These are phyloP conservation scores for Xestia xanthographa DNA, from an alignment of 2,888 invertebrate genomes.

Conservation along the genomic window DNA sequence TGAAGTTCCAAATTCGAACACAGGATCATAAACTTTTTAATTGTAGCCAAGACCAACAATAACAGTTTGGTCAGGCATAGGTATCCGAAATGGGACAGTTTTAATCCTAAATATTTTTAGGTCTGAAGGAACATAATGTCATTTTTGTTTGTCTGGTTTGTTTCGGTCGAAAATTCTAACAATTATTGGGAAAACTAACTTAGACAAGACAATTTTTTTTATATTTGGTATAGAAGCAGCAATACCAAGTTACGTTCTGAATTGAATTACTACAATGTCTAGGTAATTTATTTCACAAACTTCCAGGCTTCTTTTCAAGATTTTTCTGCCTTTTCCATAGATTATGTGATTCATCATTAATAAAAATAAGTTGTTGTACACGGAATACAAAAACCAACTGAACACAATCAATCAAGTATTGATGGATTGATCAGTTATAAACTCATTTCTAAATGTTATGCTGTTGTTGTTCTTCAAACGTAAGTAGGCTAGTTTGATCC, in stretches of 20 bases:
- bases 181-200: not conserved
- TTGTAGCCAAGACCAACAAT: not conserved
- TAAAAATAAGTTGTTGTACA: conserved; percentile 25
- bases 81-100: not conserved
- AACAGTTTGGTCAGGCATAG: not conserved
- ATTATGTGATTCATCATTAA: conserved; percentile 38
- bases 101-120: not conserved
- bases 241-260: not conserved
- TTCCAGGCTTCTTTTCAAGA: not conserved
- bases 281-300: not conserved
- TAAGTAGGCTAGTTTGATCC: conserved; percentile 9
- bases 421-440: conserved; percentile 71
- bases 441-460: conserved; percentile 53
- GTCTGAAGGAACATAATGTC: not conserved
- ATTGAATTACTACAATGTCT: not conserved
- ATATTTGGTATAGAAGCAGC: not conserved
- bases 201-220: not conserved
- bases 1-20: not conserved
- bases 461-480: conserved; percentile 26
- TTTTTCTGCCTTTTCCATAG: not conserved
- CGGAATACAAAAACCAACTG: conserved; percentile 36
- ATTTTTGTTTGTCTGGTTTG: not conserved
- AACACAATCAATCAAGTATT: conserved; percentile 76
- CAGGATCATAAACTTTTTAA: not conserved
- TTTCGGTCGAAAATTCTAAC: not conserved